phyloP scores from a whole-genome alignment of 2,113 vertebrate genomes.

The Aptenodytes patagonicus region DNA sequence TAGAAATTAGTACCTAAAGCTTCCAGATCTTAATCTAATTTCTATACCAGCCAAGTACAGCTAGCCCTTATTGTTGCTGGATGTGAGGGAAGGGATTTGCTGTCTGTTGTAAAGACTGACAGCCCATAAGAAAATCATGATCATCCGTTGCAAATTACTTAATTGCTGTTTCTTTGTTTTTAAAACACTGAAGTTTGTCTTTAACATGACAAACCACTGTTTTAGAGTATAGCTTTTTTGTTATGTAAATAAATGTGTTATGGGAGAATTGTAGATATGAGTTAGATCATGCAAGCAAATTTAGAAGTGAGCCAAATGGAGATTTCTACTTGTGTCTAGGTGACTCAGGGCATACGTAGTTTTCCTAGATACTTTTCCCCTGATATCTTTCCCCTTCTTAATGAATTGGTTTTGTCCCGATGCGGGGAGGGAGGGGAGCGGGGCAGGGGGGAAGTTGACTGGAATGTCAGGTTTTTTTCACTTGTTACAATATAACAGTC shows the following conservation, averaged over 20 bases:
- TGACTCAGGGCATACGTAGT: fast-evolving
- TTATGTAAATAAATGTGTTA: not conserved
- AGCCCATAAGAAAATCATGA: not conserved
- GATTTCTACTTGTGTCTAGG: not conserved
- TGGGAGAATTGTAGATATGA: not conserved
- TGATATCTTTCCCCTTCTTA: not conserved
- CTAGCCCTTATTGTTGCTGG: not conserved
- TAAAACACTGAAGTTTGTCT: not conserved
- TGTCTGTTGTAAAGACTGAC: not conserved
- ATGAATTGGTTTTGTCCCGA: not conserved
- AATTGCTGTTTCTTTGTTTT: not conserved
- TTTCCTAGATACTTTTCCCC: not conserved
- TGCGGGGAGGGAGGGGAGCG: too few relatives aligned
- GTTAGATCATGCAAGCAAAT: not conserved
- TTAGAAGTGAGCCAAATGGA: not conserved
- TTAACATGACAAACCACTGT: not conserved
- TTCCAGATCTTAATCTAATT: not conserved
- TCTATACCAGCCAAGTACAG: not conserved
- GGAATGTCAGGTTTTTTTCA: not conserved
- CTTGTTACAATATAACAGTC: not conserved
- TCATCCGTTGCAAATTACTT: not conserved
- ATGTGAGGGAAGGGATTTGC: not conserved
- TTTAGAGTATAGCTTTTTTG: not conserved
- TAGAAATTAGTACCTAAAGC: too few relatives aligned
- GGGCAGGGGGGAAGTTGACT: not conserved